Base-by-base conservation (phyloP, 2,113 vertebrate genomes). In the Nycticryphes semicollaris region DNA sequence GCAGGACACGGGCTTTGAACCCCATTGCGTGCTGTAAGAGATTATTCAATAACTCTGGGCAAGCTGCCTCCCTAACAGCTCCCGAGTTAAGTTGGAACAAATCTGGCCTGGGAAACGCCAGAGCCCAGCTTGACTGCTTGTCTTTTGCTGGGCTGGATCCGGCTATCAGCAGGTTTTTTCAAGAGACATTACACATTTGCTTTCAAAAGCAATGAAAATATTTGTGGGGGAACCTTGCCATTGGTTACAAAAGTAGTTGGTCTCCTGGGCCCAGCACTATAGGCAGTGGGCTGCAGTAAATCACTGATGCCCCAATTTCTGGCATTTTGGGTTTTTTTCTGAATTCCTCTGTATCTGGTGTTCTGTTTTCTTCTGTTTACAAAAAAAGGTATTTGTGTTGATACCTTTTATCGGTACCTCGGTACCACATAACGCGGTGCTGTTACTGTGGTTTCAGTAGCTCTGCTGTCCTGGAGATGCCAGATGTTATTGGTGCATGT, bases 101-200 rank as follows among this genome's bases (percentile, higher is more conserved):
- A 87, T 73, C 90, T 92, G 95, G 82, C 89, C 66, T 82, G 91
- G 86, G 94, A 97, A 97, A 93, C 41, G 78, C 96, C 97, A 97
- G 89, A 90, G 92, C 96, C 60, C 96, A 90, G 96, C 95, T 95
- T 97, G 96, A 96, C 92, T 96, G 90, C 95, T 96, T 96, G 93
- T 95, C 75, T 93, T 89, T 63, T 96, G 53, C 96, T 73, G 94
- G 94, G 90, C 92, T 94, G 96, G 96, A 93, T 95, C 93, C 97
- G 97, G 93, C 89, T 96, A 45, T 96, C 97, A 93, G 74, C 28
- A 5, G 92, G 78, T 47, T 89, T 85, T 92, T 97, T 95, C 93
- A 94, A 90, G 92, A 84, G 47, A 89, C 85, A 21, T 94, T 76
- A 57, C 18, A 62, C n/a, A 43, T 97, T 93, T 73, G 17, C 81